Evolutionary conservation across 2,888 invertebrate genomes (phyloP).

Genomic region (Parascotia fuliginaria): DNA sequence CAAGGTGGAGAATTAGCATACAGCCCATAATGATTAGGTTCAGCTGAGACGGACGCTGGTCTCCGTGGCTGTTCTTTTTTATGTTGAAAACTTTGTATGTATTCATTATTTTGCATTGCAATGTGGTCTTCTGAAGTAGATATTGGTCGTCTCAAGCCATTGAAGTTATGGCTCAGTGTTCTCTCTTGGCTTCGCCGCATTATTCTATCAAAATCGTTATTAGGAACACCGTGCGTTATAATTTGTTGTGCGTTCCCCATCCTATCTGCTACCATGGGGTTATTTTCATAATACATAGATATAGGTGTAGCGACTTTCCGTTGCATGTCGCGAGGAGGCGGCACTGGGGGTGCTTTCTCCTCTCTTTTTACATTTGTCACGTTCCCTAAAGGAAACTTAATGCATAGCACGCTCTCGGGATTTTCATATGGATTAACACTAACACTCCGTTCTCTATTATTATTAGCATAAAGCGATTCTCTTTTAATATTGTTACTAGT

Average conservation of each 20-base stretch:
- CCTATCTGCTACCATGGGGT: slow-evolving; percentile 64
- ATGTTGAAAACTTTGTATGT: slow-evolving; percentile 60
- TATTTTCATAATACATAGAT: slow-evolving; percentile 82
- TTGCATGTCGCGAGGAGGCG: slow-evolving; percentile 92
- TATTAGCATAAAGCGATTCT: slow-evolving; percentile 73
- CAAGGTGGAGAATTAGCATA: slow-evolving; percentile 74
- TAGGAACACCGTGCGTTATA: slow-evolving; percentile 72
- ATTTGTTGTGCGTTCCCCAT: slow-evolving; percentile 57
- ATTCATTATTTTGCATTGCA: slow-evolving; percentile 81
- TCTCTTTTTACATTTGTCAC: slow-evolving; percentile 74
- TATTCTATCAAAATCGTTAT: slow-evolving; percentile 79
- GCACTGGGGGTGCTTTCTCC: slow-evolving; percentile 89
- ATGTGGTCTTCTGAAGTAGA: slow-evolving; percentile 83
- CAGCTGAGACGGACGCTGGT: slow-evolving; percentile 81
- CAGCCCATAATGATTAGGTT: slow-evolving; percentile 78
- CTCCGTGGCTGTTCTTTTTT: slow-evolving; percentile 75
- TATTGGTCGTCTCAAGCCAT: slow-evolving; percentile 76
- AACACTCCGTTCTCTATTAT: slow-evolving; percentile 68
- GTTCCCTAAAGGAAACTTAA: slow-evolving; percentile 83
- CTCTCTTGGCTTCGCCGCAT: slow-evolving; percentile 82
- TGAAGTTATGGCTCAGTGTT: slow-evolving; percentile 74
- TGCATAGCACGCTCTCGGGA: slow-evolving; percentile 76
- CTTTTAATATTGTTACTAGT: slow-evolving; percentile 64
- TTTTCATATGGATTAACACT: slow-evolving; percentile 67
- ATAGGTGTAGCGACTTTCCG: slow-evolving; percentile 84